Conservation (phyloP, 2,113 vertebrate species). For the Elaphurus davidianus region DNA sequence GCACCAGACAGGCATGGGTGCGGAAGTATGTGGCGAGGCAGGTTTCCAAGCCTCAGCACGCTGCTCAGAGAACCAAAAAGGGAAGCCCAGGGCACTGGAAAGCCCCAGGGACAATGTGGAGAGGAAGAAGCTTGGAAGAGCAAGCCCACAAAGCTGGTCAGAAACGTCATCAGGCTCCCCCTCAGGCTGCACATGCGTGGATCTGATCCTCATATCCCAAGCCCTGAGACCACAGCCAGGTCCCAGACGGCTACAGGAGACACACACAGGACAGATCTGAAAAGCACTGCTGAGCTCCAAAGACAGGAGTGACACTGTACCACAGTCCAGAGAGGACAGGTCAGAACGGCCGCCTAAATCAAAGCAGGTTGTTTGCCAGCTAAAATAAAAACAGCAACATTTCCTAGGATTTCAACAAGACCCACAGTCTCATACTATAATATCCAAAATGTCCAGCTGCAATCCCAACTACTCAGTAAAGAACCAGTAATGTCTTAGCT, state of each 20-base stretch:
- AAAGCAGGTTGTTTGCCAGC: not conserved
- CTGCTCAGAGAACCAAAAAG: not conserved
- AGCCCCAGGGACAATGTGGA: not conserved
- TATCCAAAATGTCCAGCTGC: not conserved
- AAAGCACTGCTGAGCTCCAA: not conserved
- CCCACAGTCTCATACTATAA: not conserved
- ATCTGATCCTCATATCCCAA: not conserved
- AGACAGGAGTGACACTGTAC: not conserved
- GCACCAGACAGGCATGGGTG: not conserved
- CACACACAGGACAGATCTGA: not conserved
- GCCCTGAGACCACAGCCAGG: not conserved
- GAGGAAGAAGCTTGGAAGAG: not conserved
- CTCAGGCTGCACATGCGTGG: not conserved
- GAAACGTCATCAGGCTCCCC: not conserved
- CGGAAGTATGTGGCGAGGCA: fast-evolving
- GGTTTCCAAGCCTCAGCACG: not conserved
- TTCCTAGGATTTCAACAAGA: not conserved
- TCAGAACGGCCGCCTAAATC: not conserved
- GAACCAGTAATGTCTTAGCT: not conserved
- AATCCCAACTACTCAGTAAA: not conserved
- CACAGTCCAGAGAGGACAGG: not conserved
- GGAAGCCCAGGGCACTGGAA: not conserved
- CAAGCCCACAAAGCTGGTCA: not conserved
- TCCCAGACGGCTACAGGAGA: fast-evolving
- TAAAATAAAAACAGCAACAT: not conserved